Evolutionary conservation across 2,113 vertebrate genomes (phyloP).

Genomic region (Alligator sinensis): DNA sequence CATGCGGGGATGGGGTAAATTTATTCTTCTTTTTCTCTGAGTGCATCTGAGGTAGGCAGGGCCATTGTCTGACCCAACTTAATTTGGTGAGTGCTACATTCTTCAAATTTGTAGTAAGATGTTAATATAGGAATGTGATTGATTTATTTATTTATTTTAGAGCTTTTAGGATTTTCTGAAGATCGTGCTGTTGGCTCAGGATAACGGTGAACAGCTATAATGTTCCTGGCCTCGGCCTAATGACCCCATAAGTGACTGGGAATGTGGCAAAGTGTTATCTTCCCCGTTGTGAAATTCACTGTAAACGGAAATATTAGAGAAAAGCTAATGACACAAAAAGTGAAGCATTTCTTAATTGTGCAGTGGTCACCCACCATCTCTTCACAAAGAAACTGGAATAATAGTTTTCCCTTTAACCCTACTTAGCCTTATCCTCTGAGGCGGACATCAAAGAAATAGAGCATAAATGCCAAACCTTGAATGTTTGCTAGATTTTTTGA

Average conservation of each 20-base stretch:
- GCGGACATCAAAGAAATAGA: slow-evolving; percentile 5
- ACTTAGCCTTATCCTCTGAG: neutral
- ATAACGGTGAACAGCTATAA: fast-evolving
- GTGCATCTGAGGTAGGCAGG: neutral
- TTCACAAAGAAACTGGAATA: neutral
- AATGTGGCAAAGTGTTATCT: neutral
- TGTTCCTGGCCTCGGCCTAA: neutral
- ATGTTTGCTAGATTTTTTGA: neutral
- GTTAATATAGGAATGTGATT: neutral
- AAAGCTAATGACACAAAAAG: slow-evolving; percentile 16
- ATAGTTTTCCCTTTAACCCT: neutral
- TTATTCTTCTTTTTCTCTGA: neutral
- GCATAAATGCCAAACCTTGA: neutral
- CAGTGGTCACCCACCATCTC: neutral
- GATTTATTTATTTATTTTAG: neutral
- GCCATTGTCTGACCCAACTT: too few relatives aligned
- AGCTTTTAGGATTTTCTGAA: neutral
- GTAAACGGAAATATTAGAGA: neutral
- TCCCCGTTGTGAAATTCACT: neutral
- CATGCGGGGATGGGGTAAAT: fast-evolving
- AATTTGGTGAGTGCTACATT: fast-evolving
- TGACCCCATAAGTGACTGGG: fast-evolving
- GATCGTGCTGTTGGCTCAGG: fast-evolving
- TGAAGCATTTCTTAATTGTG: slow-evolving; percentile 30
- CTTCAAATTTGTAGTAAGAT: fast-evolving